Evolutionary conservation across 2,797 vertebrate genomes (phyloP), one percentile per base, ranked within the genome.

Genomic region (Oreonectes daqikongensis): DNA sequence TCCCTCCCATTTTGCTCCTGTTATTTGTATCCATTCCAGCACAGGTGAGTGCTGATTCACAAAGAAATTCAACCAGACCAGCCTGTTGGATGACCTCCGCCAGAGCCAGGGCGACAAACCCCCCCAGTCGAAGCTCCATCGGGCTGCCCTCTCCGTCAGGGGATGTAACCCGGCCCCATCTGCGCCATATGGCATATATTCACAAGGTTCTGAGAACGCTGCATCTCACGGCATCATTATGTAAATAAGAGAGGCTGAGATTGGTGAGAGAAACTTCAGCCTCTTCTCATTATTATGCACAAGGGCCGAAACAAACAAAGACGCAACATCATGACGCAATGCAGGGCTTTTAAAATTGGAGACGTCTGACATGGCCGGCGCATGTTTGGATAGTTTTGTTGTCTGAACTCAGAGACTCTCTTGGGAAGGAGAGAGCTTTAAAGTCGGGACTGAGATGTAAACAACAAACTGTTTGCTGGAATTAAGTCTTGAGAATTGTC

Each of bases 141-240:
- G 81, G 74, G 81, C 69, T 82, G 74, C 83, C 77, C 72, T 81
- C 75, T 73, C 76, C 72, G 78, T 40, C 57, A 78, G 79, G 86
- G 52, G 52, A 85, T 87, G 85, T 89, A 84, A 84, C 81, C 81
- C 75, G 48, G 22, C 67, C 50, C 68, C 71, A 57, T 87, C 86
- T 67, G 79, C 82, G 59, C 84, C 91, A 92, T 90, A 90, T 90
- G 90, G 79, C 83, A 80, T 76, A 75, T 72, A 81, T 86, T 90
- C 84, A 87, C 71, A 75, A 9, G 70, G 35, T 79, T 79, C 44
- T 84, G 70, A 72, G 83, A 77, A 73, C 78, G 40, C 52, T 79
- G 71, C 74, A 79, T 63, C 83, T 72, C 15, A 63, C 72, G 48
- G 83, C 87, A 81, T 89, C 87, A 85, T 88, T 92, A 88, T 91